These are phyloP conservation scores for Pediacus dermestoides DNA, from an alignment of 2,888 invertebrate species.

Conservation along the genomic window DNA sequence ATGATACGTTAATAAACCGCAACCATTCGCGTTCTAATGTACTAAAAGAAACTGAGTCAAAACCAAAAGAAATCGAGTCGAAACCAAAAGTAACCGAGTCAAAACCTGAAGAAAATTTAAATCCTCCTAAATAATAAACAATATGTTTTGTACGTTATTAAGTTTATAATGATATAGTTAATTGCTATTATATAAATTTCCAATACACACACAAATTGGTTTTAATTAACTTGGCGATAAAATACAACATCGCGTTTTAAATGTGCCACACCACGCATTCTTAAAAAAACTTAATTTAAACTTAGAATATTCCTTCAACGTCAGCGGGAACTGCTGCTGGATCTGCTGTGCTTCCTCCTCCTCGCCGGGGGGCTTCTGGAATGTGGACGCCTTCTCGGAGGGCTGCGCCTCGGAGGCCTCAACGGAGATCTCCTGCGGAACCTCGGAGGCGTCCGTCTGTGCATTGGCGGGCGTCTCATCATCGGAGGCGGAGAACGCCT, in stretches of 20 bases:
- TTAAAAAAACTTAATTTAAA: too few species aligned
- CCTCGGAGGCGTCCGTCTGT: constrained; percentile 56
- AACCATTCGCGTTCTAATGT: too few species aligned
- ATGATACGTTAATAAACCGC: too few species aligned
- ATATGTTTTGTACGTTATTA: too few species aligned
- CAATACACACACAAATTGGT: background rate
- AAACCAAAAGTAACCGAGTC: too few species aligned
- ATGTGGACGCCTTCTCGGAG: constrained; percentile 58
- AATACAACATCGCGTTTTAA: background rate
- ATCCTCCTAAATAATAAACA: too few species aligned
- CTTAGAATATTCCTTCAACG: background rate
- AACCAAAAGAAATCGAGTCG: too few species aligned
- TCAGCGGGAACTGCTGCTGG: constrained; percentile 59
- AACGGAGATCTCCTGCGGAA: constrained; percentile 48
- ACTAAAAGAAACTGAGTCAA: too few species aligned
- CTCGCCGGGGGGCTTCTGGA: constrained; percentile 58
- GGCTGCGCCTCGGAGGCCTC: constrained; percentile 45
- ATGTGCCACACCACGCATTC: background rate
- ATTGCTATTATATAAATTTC: constrained; percentile 1
- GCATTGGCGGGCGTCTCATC: constrained; percentile 55
- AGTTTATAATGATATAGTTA: too few species aligned
- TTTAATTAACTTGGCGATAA: too few species aligned
- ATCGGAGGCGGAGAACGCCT: constrained; percentile 58
- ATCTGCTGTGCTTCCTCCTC: constrained; percentile 67
- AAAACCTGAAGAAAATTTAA: background rate